Evolutionary conservation across 2,888 invertebrate genomes (phyloP).

Genomic region (Lepetodrilus schrolli): DNA sequence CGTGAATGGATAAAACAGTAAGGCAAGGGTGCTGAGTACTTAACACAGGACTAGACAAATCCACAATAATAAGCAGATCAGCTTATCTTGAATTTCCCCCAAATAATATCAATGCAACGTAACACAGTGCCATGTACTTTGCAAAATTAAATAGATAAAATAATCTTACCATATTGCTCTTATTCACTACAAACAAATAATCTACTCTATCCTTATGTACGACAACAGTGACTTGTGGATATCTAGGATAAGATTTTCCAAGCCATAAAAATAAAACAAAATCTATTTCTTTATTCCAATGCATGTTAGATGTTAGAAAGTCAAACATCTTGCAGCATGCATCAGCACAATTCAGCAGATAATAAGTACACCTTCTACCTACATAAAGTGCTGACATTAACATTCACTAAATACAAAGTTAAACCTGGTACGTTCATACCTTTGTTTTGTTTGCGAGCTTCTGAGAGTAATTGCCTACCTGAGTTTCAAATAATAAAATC

Average conservation of each 20-base stretch:
- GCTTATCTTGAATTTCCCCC: background rate
- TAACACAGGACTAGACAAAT: too few relatives aligned
- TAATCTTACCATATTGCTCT: too few relatives aligned
- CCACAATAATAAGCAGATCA: background rate
- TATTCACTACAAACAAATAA: too few relatives aligned
- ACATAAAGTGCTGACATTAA: background rate
- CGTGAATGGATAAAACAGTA: background rate
- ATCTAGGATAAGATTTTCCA: too few relatives aligned
- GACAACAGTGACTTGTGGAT: too few relatives aligned
- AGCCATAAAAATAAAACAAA: too few relatives aligned
- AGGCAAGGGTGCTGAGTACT: background rate
- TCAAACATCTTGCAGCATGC: slow-evolving; percentile 2
- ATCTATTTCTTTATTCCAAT: too few relatives aligned
- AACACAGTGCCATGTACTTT: too few relatives aligned
- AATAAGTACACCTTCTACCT: slow-evolving; percentile 3
- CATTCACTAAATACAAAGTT: background rate
- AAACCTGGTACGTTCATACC: slow-evolving; percentile 5
- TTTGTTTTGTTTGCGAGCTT: slow-evolving; percentile 14
- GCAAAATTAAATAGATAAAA: too few relatives aligned
- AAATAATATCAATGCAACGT: background rate
- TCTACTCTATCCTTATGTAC: too few relatives aligned
- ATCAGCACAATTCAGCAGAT: background rate
- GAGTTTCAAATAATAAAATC: background rate
- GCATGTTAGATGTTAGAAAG: slow-evolving; percentile 3
- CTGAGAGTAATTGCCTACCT: slow-evolving; percentile 14